Base-by-base conservation (phyloP, 1,140 invertebrate species). In the Melanaphis sacchari region DNA sequence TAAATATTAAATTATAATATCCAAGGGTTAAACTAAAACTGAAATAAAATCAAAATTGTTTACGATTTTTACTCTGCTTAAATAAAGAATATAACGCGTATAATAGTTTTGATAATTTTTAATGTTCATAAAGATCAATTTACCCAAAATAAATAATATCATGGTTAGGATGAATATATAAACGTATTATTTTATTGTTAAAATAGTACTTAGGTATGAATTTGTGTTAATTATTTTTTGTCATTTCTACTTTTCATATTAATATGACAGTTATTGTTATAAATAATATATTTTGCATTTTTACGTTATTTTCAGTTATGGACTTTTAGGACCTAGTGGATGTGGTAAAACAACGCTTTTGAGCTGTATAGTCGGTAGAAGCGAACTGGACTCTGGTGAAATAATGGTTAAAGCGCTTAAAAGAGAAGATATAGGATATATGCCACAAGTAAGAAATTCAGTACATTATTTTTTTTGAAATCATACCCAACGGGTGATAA, bases 341-440 rank as follows among this genome's bases (percentile, higher is more conserved):
- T 97, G 97, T 94, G 97, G 97, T 46, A 97, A 98, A 95, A 98
- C 98, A 0, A 98, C 98, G 0, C 95, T 98, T 4, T 96, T 98
- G 0, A 97, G 97, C 26, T 98, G 97, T 94, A 97, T 98, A 90
- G 97, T 98, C 5, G 98, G 98, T 0, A 95, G 97, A 90, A 96
- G 97, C 93, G 96, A 96, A 88, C 95, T 98, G 8, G 97, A 98
- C 95, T 96, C 96, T 0, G 98, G 98, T 0, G 96, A 97, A 95
- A 97, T 98, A 94, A 97, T 96, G 95, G 97, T 98, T 2, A 96
- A 98, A 24, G 98, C 98, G 11, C 97, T 97, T 49, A 96, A 97
- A 0, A 97, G 97, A 49, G 96, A 96, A 0, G 95, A 96, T 24
- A 96, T 98, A 2, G 97, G 97, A n/a, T 98, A 98, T 94, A 98